phyloP scores from a whole-genome alignment of 2,888 invertebrate genomes.

The Caenorhabditis sp. region DNA sequence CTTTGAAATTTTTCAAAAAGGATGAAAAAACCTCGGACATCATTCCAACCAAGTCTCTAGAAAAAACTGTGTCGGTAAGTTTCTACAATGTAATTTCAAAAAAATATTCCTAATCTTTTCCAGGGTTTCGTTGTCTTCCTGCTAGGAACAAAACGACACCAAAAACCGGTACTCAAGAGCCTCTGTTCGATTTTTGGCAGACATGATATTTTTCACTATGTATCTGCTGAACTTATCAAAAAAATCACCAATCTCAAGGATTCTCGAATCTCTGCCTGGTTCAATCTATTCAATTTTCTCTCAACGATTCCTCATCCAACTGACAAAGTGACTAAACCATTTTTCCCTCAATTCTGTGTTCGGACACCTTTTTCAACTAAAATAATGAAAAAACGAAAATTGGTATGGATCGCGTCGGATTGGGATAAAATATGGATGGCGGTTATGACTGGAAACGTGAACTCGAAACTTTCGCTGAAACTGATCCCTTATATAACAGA shows the following conservation, averaged over 20 bases:
- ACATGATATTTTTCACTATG: slow-evolving; percentile 39
- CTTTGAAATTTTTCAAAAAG: slow-evolving; percentile 31
- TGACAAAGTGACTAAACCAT: slow-evolving; percentile 20
- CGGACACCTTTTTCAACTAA: slow-evolving; percentile 19
- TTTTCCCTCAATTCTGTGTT: slow-evolving; percentile 32
- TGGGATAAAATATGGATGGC: slow-evolving; percentile 41
- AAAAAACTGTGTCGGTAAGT: slow-evolving; percentile 17
- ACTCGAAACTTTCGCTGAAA: slow-evolving; percentile 31
- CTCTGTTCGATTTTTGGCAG: slow-evolving; percentile 30
- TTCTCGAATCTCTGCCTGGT: slow-evolving; percentile 20
- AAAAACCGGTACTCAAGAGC: slow-evolving; percentile 15
- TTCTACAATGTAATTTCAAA: not conserved
- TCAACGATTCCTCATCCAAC: slow-evolving; percentile 35
- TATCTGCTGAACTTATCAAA: slow-evolving; percentile 18
- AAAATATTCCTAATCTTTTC: not conserved
- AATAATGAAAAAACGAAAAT: slow-evolving; percentile 17
- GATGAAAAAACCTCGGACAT: slow-evolving; percentile 20
- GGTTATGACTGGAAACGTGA: slow-evolving; percentile 32
- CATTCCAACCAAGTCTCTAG: slow-evolving; percentile 31
- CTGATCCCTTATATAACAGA: slow-evolving; percentile 48
- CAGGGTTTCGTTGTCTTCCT: slow-evolving; percentile 35
- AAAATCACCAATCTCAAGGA: slow-evolving; percentile 13
- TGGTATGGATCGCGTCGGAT: slow-evolving; percentile 17
- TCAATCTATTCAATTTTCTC: slow-evolving; percentile 41
- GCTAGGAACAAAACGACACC: slow-evolving; percentile 21